Evolutionary conservation across 2,797 vertebrate genomes (phyloP).

Genomic region (Channallabes apus): DNA sequence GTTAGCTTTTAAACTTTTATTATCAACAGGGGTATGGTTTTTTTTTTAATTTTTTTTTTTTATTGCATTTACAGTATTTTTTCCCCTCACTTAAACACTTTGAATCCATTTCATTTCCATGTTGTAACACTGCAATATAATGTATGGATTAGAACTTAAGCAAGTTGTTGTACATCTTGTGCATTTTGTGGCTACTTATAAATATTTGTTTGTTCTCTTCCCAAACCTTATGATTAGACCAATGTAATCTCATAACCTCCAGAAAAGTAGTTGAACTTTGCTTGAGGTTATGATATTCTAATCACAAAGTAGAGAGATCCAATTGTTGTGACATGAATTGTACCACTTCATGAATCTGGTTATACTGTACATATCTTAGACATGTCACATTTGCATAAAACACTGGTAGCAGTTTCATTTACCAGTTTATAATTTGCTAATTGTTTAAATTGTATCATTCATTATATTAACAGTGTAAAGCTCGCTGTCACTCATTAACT

Average conservation of each 20-base stretch:
- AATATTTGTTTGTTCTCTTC: too few relatives aligned
- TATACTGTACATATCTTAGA: background rate
- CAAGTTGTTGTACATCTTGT: background rate
- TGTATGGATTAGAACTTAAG: background rate
- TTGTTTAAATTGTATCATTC: background rate
- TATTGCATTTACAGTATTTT: too few relatives aligned
- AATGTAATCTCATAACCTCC: background rate
- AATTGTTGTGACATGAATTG: background rate
- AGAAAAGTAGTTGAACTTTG: background rate
- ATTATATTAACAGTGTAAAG: background rate
- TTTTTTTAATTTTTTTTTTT: background rate
- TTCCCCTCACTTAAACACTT: background rate
- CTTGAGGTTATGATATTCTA: too few relatives aligned
- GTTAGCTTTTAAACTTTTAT: background rate
- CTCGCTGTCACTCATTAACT: constrained; percentile 8
- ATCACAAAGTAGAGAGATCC: too few relatives aligned
- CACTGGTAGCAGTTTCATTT: background rate
- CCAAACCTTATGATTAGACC: background rate
- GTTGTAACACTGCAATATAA: background rate
- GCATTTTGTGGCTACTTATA: background rate
- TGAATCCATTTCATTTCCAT: background rate
- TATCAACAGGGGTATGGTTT: background rate
- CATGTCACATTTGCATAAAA: background rate
- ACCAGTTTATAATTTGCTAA: background rate
- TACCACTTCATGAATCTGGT: background rate